Conservation (phyloP, 1,140 invertebrate genomes). For the Diplogasteroides magnus region DNA sequence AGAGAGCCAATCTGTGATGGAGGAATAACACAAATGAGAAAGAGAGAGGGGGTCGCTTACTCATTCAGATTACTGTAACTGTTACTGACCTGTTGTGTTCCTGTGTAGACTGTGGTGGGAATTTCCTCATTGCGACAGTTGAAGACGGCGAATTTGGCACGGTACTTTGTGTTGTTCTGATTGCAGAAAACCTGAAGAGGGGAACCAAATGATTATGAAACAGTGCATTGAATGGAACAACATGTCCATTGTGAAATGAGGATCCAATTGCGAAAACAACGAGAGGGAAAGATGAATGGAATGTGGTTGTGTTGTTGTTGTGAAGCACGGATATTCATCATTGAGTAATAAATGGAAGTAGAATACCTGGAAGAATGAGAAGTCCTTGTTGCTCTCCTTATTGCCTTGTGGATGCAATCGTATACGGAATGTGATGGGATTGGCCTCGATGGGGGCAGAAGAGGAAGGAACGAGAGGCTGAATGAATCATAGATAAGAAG, state of each 20-base stretch:
- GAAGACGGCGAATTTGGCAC: slow-evolving; percentile 41
- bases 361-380: slow-evolving; percentile 53
- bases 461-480: slow-evolving; percentile 6
- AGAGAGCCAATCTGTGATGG: too few species aligned
- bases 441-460: slow-evolving; percentile 17
- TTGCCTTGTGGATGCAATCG: slow-evolving; percentile 54
- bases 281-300: slow-evolving; percentile 3
- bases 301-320: slow-evolving; percentile 6
- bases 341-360: neutral
- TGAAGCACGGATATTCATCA: neutral
- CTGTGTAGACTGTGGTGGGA: slow-evolving; percentile 51
- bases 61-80: neutral
- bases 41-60: neutral
- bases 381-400: slow-evolving; percentile 55
- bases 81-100: slow-evolving; percentile 42
- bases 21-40: neutral
- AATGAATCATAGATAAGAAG: neutral
- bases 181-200: slow-evolving; percentile 38
- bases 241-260: slow-evolving; percentile 4
- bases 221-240: slow-evolving; percentile 33
- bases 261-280: slow-evolving; percentile 1
- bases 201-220: neutral
- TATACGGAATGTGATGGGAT: slow-evolving; percentile 41
- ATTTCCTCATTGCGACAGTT: slow-evolving; percentile 48
- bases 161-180: slow-evolving; percentile 2